Evolutionary conservation across 2,888 invertebrate genomes (phyloP), one percentile per base, ranked within the genome.

Genomic region (Hyposoter dolosus): DNA sequence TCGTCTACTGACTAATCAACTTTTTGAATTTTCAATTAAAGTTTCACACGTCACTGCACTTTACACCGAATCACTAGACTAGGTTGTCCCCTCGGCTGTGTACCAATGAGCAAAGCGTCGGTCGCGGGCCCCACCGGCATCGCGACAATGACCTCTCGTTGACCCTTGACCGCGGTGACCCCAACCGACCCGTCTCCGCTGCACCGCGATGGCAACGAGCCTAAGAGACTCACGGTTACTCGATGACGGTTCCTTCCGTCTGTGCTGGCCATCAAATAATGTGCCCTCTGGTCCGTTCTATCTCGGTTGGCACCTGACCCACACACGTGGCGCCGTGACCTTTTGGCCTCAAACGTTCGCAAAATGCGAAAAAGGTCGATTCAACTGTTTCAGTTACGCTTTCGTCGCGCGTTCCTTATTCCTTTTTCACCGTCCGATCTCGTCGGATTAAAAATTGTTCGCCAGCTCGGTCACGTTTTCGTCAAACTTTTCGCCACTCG

Each of bases 81-180:
- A 80, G 50, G 69, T 75, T 63, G 74, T 81, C 35, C 65, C 47
- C 74, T 69, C 68, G 53, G n/a, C n/a, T 17, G 6, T 43, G 56
- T 45, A 60, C n/a, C 71, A 80, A 53, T 56, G 53, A 65, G 63
- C 72, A n/a, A 40, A 47, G 78, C 32, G 28, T 12, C 60, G 72
- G 45, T 56, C 45, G 71, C 83, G 47, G 15, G 35, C 56, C 56
- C 63, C 71, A 82, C 69, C 40, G 71, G 78, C 74, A 81, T 83
- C 69, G 28, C 78, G 78, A 83, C 78, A 75, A 45, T 86, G 84
- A 86, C 74, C 84, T 69, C 81, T 71, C 56, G 78, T 84, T 84
- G 84, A 79, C 66, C 85, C 79, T 75, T 82, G 85, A 85, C 76
- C 78, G 35, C 23, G 40, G 40, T 45, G 72, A 66, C 28, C 43